A percentile compares a stretch with the other conserved stretches of the same genome.
These are phyloP conservation scores for Branchipolynoe longqiensis DNA, from an alignment of 2,888 invertebrate genomes.

Conservation along the genomic window DNA sequence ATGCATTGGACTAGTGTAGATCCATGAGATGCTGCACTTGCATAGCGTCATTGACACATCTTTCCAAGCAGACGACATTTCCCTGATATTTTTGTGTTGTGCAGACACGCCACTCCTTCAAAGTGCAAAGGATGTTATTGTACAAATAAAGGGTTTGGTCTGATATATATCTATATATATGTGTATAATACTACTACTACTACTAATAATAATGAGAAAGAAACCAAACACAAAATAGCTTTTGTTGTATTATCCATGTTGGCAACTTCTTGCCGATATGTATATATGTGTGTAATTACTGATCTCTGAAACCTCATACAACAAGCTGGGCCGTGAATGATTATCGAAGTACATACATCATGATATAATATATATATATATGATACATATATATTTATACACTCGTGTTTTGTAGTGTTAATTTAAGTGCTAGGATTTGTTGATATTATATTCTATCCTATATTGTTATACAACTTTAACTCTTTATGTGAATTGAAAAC, in stretches of 20 bases:
- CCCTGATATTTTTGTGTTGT: constrained; percentile 52
- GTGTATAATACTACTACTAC: constrained; percentile 42
- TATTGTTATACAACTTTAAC: constrained; percentile 26
- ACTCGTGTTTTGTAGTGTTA: constrained; percentile 44
- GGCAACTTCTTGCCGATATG: constrained; percentile 53
- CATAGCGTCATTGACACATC: too few species aligned
- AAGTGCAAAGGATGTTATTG: constrained; percentile 23
- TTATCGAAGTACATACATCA: constrained; percentile 45
- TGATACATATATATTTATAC: constrained; percentile 43
- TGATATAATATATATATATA: constrained; percentile 35
- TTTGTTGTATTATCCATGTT: constrained; percentile 42
- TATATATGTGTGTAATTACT: constrained; percentile 48
- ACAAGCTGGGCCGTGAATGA: constrained; percentile 11
- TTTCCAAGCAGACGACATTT: constrained; percentile 11
- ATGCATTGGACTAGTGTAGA: too few species aligned
- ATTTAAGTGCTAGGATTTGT: constrained; percentile 51
- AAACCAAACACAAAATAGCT: constrained; percentile 1
- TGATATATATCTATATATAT: constrained; percentile 17
- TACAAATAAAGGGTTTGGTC: constrained; percentile 39
- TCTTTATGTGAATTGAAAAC: background rate
- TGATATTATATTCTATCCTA: constrained; percentile 49
- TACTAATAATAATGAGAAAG: too few species aligned
- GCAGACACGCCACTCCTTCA: background rate
- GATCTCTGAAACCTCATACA: constrained; percentile 49
- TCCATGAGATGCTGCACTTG: too few species aligned